Percentiles rank a stretch among this genome's conserved stretches.
phyloP scores from a whole-genome alignment of 2,888 invertebrate genomes.

The Acanthoscelides obtectus region DNA sequence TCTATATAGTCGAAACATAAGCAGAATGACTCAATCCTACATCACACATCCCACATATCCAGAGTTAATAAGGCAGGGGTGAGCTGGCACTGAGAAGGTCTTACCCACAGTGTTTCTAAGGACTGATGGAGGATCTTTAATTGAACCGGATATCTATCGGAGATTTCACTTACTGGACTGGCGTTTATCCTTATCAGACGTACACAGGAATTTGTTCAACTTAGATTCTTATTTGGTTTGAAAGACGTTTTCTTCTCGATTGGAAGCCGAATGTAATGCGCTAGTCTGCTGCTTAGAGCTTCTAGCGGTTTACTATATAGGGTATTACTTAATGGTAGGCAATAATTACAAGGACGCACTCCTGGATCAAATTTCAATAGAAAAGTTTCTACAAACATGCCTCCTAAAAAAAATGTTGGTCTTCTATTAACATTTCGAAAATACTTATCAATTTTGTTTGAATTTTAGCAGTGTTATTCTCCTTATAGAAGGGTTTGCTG shows the following conservation, averaged over 20 bases:
- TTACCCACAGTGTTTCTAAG: background rate
- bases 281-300: too few relatives aligned
- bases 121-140: background rate
- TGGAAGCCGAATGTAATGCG: background rate
- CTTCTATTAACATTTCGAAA: too few relatives aligned
- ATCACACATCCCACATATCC: background rate
- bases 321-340: too few relatives aligned
- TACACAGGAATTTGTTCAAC: background rate
- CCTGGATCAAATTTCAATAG: too few relatives aligned
- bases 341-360: too few relatives aligned
- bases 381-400: too few relatives aligned
- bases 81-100: background rate
- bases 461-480: too few relatives aligned
- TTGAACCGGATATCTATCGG: background rate
- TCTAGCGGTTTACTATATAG: too few relatives aligned
- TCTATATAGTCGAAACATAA: too few relatives aligned
- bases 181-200: background rate
- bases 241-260: background rate
- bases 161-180: background rate
- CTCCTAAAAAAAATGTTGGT: too few relatives aligned
- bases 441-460: too few relatives aligned
- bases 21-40: background rate
- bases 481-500: too few relatives aligned
- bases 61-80: background rate
- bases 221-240: background rate